Evolutionary conservation across 2,888 invertebrate genomes (phyloP), one percentile per base, ranked within the genome.

Genomic region (Tillus elongatus): DNA sequence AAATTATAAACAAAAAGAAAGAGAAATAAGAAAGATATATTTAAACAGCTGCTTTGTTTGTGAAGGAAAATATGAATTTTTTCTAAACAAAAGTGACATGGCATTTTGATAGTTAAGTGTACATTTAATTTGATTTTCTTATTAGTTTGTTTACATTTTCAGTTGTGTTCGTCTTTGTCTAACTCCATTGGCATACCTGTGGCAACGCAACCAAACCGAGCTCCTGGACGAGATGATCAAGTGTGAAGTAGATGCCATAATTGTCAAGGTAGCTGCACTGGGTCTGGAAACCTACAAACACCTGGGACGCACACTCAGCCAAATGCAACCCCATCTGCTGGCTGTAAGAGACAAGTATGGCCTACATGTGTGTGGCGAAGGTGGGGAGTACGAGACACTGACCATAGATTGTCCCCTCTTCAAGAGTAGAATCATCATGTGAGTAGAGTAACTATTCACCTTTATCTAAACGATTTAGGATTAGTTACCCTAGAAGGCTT

Each of bases 381-480:
- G 98, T 31, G 98, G 98, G 35, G 98, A 99, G 67, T 98, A 95
- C 63, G 98, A 98, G 70, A 92, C 96, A 15, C 88, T 98, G 63
- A 95, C 95, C 4, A 70, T 96, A 43, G 95, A 98, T 71, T 97
- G 97, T 67, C 96, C 97, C 3, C 72, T 98, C 43, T 97, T 95
- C 69, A 82, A 78, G 61, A 89, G 89, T 66, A 77, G 79, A 60
- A 82, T 96, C 66, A 76, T 86, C 50, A 76, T 95, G 91, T 92
- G 71, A 82, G 88, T 80, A 56, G 26, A 33, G 31, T n/a, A n/a
- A n/a, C n/a, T n/a, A n/a, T n/a, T 29, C n/a, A n/a, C n/a, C n/a
- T n/a, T n/a, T n/a, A n/a, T n/a, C n/a, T n/a, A n/a, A n/a, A n/a
- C n/a, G n/a, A n/a, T n/a, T n/a, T n/a, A n/a, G n/a, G n/a, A n/a